Evolutionary conservation across 2,113 vertebrate species (phyloP).

Genomic region (Heteronetta atricapilla): DNA sequence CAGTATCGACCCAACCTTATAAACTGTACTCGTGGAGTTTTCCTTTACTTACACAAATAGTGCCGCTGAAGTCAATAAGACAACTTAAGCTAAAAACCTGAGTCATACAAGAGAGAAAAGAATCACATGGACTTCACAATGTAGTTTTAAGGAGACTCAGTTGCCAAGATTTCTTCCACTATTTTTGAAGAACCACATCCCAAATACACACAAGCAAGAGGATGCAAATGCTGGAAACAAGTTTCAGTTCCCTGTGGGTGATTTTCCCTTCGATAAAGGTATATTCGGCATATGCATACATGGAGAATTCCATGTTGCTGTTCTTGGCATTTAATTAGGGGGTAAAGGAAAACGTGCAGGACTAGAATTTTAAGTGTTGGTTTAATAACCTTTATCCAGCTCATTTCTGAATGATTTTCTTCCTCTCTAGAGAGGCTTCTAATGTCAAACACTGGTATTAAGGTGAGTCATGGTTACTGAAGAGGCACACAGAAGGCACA

Average conservation of each 20-base stretch:
- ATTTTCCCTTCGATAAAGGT: neutral
- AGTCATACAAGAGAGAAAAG: neutral
- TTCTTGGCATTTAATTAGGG: slow-evolving; percentile 75
- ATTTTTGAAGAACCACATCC: neutral
- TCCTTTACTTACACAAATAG: neutral
- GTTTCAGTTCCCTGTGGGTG: neutral
- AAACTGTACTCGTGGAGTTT: neutral
- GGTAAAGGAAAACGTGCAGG: slow-evolving; percentile 71
- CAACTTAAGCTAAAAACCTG: neutral
- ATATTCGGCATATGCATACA: slow-evolving; percentile 14
- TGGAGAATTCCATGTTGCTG: slow-evolving; percentile 38
- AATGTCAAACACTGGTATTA: slow-evolving; percentile 79
- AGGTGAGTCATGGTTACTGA: slow-evolving; percentile 69
- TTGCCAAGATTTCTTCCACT: neutral
- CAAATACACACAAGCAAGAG: neutral
- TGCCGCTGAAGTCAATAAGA: neutral
- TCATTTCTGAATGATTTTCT: slow-evolving; percentile 79
- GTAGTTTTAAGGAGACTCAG: neutral
- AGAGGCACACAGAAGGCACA: slow-evolving; percentile 62
- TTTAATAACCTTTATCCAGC: slow-evolving; percentile 79
- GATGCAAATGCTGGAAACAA: neutral
- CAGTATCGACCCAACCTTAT: neutral
- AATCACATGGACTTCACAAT: neutral
- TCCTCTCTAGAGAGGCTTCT: slow-evolving; percentile 73
- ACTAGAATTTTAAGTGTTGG: slow-evolving; percentile 77